Evolutionary conservation across 2,888 invertebrate species (phyloP), one percentile per base, ranked within the genome.

Genomic region (Matsumyia berberina): DNA sequence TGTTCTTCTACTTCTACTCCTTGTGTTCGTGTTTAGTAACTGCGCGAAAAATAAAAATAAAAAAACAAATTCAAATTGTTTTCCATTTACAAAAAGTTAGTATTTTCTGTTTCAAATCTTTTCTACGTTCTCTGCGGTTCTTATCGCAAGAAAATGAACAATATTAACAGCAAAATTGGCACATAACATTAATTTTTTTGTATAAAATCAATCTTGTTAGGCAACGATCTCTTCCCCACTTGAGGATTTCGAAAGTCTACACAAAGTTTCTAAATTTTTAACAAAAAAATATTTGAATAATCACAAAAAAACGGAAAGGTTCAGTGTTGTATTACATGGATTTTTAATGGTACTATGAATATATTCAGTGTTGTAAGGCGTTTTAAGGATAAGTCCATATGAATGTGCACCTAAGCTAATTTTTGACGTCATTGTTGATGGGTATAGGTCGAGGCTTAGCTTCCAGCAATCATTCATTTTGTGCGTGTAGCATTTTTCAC

Each of bases 11-110:
- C 85, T 80, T 80, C 83, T 60, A 58, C 70, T 78, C 64, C 51
- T 70, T 80, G 85, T 80, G 85, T 80, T 85, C 76, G 85, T 85
- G 85, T 85, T 69, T 62, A 24, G 24, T 24, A 39, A 70, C 70
- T 80, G 55, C 69, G 76, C 76, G 80, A 60, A 53, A 74, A 67
- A 53, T 64, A 60, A 53, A 74, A 67, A 53, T 64, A 81, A 46
- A 64, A 44, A 80, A 76, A 76, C 66, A 80, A 80, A 85, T 74
- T 76, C 17, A 57, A 53, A 76, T 76, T 74, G 74, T 85, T 85
- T 85, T 80, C 70, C 64, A 80, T 76, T 79, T 76, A 64, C 60
- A 80, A 76, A n/a, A 85, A 85, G 85, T 85, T 85, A 85, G 85
- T 85, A 85, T 85, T 64, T 70, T 76, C 70, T 78, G 55, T 62